Evolutionary conservation across 1,140 invertebrate species (phyloP), one percentile per base, ranked within the genome.

Genomic region (Gerris buenoi): DNA sequence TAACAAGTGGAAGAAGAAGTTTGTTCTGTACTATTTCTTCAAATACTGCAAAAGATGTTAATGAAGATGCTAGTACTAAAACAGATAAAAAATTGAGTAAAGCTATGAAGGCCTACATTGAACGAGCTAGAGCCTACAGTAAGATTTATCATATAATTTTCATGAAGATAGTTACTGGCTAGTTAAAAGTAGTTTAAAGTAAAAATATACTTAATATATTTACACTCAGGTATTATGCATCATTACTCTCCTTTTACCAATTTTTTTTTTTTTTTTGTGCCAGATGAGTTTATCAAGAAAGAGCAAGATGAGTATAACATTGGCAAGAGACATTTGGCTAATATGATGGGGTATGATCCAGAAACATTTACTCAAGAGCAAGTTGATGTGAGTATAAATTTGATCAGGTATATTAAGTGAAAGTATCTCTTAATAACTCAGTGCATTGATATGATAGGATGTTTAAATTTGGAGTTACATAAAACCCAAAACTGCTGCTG

Each of bases 311-410:
- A 95, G 72, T 99, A 87, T 79, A 85, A 93, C 74, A 86, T 95
- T 74, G 96, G 97, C 14, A 93, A 90, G 77, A 80, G 93, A 26
- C 93, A 99, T 81, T 82, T 99, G 65, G 96, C 96, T 2, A 98
- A 98, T 77, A 98, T 99, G 84, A 99, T 99, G 96, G 94, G 95
- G 1, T 84, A 87, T 77, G 87, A 97, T 81, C 84, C 87, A 1
- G 87, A 92, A 70, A 86, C 81, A 13, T 91, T 98, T 76, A 90
- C 89, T 0, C 89, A 97, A 77, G 81, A 86, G 70, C 88, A 97
- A 76, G 83, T 97, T 18, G 84, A 97, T 81, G 91, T 93, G 82
- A 81, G 76, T 67, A n/a, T n/a, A n/a, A n/a, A n/a, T n/a, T n/a
- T n/a, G n/a, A n/a, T n/a, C n/a, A n/a, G 25, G 13, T 62, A 13